phyloP scores from a whole-genome alignment of 2,888 invertebrate species.

The Capitulum mitella region DNA sequence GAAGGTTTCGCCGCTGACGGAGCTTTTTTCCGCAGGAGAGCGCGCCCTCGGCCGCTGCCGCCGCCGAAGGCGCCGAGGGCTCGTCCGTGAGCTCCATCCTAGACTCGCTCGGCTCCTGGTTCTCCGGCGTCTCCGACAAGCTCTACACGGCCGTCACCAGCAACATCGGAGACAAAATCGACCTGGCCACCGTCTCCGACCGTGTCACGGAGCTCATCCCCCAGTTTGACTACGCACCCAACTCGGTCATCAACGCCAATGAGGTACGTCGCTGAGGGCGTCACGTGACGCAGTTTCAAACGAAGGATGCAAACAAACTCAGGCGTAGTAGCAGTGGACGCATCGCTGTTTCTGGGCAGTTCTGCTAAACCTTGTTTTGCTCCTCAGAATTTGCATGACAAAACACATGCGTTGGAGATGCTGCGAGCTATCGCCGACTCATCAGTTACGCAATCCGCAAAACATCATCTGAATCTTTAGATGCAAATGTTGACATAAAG shows the following conservation, averaged over 20 bases:
- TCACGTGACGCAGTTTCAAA: too few species aligned
- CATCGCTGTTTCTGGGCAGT: too few species aligned
- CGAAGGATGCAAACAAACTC: too few species aligned
- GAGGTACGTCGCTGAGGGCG: neutral
- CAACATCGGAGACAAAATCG: neutral
- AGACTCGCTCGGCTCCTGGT: slow-evolving; percentile 1
- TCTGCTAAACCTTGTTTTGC: too few species aligned
- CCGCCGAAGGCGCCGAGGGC: neutral
- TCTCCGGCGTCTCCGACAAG: slow-evolving; percentile 4
- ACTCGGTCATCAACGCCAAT: neutral
- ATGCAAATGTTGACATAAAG: too few species aligned
- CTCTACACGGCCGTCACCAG: neutral
- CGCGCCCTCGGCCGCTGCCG: neutral
- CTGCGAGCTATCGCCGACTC: too few species aligned
- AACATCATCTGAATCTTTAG: too few species aligned
- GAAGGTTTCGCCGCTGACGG: too few species aligned
- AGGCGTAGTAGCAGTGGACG: too few species aligned
- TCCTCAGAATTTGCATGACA: too few species aligned
- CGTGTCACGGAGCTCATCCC: neutral
- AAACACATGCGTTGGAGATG: too few species aligned
- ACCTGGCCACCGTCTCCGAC: neutral
- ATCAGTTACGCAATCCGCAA: too few species aligned
- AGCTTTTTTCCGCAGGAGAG: neutral
- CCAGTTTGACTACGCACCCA: neutral
- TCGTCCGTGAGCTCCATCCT: neutral